Base-by-base conservation (phyloP, 2,797 vertebrate genomes). In the Bradypus variegatus region DNA sequence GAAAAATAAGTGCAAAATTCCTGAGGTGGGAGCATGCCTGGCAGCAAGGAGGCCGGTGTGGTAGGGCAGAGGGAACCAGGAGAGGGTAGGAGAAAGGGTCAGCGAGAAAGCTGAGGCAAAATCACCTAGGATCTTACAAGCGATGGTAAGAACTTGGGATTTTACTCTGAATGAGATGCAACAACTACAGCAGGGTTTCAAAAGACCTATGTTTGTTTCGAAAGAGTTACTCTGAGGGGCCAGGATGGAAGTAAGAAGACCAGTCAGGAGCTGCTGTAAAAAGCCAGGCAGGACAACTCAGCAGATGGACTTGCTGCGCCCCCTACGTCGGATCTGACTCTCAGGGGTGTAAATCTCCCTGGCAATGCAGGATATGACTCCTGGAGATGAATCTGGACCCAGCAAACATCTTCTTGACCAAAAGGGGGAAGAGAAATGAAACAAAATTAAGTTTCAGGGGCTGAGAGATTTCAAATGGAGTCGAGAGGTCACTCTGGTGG, bases 11-110 rank as follows among this genome's bases (percentile, higher is more conserved):
- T 3, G 12, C 15, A 3, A 60, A 83, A 27, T 5, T 41, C 31
- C n/a, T 1, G 31, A 64, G 25, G 2, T 6, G 1, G 21, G 60
- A 13, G 33, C 36, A 7, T 0, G 0, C 1, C 45, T 9, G 2
- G 60, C 15, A 6, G 19, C 53, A 48, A 11, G 16, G 13, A 13
- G 27, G 41, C 15, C 1, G 7, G 8, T 6, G 50, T 2, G 75
- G 72, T 53, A 31, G 38, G 21, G 2, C 0, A 6, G 16, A 38
- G 8, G 0, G 18, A 58, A n/a, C 18, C 38, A 38, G 36, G 21
- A 45, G 21, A 36, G 38, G 58, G 38, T 65, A 29, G 10, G 19
- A 41, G 67, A 25, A 25, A 29, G n/a, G 36, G n/a, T 21, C 15
- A 23, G n/a, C 48, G 13, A 55, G 16, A 36, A 6, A 14, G 23